Evolutionary conservation across 2,797 vertebrate genomes (phyloP), one percentile per base, ranked within the genome.

Genomic region (Hyperoplus lanceolatus): DNA sequence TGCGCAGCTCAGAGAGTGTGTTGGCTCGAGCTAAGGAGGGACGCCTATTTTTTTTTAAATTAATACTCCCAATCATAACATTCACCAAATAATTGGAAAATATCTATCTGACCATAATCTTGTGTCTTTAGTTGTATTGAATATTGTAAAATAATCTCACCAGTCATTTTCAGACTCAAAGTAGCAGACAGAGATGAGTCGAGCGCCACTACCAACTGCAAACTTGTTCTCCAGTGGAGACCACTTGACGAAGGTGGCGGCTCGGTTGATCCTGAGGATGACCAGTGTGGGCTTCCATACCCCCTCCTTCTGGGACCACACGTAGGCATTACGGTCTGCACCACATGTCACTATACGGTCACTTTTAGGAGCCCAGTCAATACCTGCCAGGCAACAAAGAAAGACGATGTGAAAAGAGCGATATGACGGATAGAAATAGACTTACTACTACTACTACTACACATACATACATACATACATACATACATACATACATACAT

Each of bases 91-190:
- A 66, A 58, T 16, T 11, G 5, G n/a, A 58, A 54, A 68, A 49
- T 11, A 49, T 38, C 0, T 6, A 57, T 53, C 49, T 43, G 50
- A 1, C 21, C 1, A 11, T 64, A 50, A 56, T 18, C 10, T 49
- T 49, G 8, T 1, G 2, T 56, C 7, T 41, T 14, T 6, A 10
- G 11, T 36, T 48, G 1, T 36, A 12, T 51, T 56, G 4, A 9
- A 15, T 38, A 43, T 29, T 53, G 45, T 8, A 45, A 58, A 46
- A 58, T 5, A 36, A 46, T 50, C 97, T 96, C 87, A 99, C 98
- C 98, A 99, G 93, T 99, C 98, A 55, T 99, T 99, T 94, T 99
- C 98, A 80, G 97, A 98, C 86, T 99, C 98, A 73, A 99, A 99
- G 94, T 99, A 99, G 94, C 98, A 99, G 79, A 99, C 98, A 0